Conservation (phyloP, 2,888 invertebrate species). For the Hyposoter didymator region DNA sequence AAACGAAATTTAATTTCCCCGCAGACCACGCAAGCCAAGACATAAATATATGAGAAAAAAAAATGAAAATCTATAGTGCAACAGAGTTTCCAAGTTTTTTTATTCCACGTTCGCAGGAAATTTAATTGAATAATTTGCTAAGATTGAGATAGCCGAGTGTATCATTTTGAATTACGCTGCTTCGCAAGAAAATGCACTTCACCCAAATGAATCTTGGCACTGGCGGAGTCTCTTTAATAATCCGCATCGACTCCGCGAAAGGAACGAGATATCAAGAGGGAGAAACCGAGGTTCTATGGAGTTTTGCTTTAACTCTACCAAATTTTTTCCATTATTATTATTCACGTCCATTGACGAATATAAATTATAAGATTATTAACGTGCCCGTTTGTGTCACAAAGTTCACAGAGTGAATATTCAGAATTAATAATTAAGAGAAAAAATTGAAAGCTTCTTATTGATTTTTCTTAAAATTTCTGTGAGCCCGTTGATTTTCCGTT, state of each 20-base stretch:
- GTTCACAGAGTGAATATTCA: no score
- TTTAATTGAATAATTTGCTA: constrained; percentile 45
- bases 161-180: constrained; percentile 28
- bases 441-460: not conserved
- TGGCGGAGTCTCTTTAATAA: constrained; percentile 9
- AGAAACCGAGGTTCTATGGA: not conserved
- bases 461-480: not conserved
- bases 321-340: constrained; percentile 24
- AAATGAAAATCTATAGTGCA: not conserved
- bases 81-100: not conserved
- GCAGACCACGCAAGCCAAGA: not conserved
- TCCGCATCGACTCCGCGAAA: not conserved
- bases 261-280: not conserved
- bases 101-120: constrained; percentile 11
- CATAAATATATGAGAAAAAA: not conserved
- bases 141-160: constrained; percentile 25
- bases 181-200: constrained; percentile 1
- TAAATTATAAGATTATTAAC: not conserved
- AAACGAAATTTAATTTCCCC: not conserved
- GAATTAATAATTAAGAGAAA: not conserved
- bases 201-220: constrained; percentile 22
- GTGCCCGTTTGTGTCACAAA: not conserved
- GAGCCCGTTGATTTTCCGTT: not conserved
- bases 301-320: not conserved
- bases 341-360: constrained; percentile 1